Base-by-base conservation (phyloP, 2,888 invertebrate genomes). In the Formica aserva region DNA sequence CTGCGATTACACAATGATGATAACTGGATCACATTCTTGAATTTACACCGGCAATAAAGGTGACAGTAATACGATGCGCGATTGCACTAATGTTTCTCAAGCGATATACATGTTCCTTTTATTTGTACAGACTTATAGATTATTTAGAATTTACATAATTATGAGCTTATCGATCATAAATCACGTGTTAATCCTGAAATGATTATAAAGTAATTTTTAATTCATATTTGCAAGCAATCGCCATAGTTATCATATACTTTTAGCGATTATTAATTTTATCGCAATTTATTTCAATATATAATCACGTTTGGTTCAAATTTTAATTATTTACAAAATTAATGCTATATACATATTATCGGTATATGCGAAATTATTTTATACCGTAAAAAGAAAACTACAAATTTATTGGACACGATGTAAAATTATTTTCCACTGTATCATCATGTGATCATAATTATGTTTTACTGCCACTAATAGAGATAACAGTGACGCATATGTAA, bases 1-100 rank as follows among this genome's bases (percentile, higher is more conserved):
- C 67, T 45, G 41, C 45, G 66, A 84, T 82, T 63, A 57, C 29
- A 18, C 38, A 52, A 52, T 52, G 38, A 60, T 80, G 74, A 82
- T 82, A 82, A 57, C 60, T 74, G 35, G 22, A 65, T n/a, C 41
- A 57, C 8, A 63, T 62, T 60, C 29, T 82, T 29, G 48, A 63
- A 38, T 81, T 18, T 69, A 48, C 35, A 13, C 6, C 32, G 60
- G 13, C 18, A 60, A 8, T 71, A 65, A 74, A 60, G 8, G 29
- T 66, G 26, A 5, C 18, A 69, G 1, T 65, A 29, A 48, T 8
- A 75, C 22, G 15, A 18, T 35, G n/a, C n/a, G 5, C 48, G 15
- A 78, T 35, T 9, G 4, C n/a, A 57, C 48, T 55, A 35, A 38
- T 38, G 38, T 41, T 3, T 55, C 5, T n/a, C n/a, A 38, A 35